A percentile compares a stretch with the other conserved stretches of the same genome.
phyloP scores from a whole-genome alignment of 2,888 invertebrate species.

The Zelleria hepariella region DNA sequence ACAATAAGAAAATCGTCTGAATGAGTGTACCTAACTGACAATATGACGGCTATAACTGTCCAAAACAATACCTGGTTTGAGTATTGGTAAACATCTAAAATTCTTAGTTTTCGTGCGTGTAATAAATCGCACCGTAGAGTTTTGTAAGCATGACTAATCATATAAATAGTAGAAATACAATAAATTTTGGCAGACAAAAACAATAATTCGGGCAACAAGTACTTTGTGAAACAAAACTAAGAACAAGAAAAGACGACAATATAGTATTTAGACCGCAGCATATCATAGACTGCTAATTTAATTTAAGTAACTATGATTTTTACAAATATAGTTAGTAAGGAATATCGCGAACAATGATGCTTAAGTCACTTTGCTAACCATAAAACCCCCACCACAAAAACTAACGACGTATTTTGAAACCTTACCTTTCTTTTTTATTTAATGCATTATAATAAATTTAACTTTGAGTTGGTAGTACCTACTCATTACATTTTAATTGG shows the following conservation, averaged over 20 bases:
- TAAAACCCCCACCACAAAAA: background rate
- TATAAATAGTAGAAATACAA: background rate
- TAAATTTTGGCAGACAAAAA: background rate
- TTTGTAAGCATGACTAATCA: background rate
- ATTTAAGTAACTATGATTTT: background rate
- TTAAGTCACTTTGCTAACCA: background rate
- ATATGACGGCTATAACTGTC: too few relatives aligned
- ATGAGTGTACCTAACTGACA: too few relatives aligned
- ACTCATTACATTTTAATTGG: too few relatives aligned
- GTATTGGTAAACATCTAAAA: too few relatives aligned
- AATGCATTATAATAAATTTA: too few relatives aligned
- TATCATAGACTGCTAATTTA: slow-evolving; percentile 1
- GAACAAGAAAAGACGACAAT: background rate
- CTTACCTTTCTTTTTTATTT: too few relatives aligned
- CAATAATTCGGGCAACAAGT: background rate
- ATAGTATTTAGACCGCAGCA: slow-evolving; percentile 1
- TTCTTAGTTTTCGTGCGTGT: too few relatives aligned
- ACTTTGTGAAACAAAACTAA: background rate
- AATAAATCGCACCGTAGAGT: too few relatives aligned
- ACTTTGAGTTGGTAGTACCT: too few relatives aligned
- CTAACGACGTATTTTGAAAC: too few relatives aligned
- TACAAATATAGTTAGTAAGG: background rate
- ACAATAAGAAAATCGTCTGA: too few relatives aligned
- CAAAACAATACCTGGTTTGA: too few relatives aligned
- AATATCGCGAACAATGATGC: background rate